Percentiles rank a stretch among this genome's conserved stretches.
phyloP scores from a whole-genome alignment of 2,888 invertebrate species.

The Drosophila nr. fundita region DNA sequence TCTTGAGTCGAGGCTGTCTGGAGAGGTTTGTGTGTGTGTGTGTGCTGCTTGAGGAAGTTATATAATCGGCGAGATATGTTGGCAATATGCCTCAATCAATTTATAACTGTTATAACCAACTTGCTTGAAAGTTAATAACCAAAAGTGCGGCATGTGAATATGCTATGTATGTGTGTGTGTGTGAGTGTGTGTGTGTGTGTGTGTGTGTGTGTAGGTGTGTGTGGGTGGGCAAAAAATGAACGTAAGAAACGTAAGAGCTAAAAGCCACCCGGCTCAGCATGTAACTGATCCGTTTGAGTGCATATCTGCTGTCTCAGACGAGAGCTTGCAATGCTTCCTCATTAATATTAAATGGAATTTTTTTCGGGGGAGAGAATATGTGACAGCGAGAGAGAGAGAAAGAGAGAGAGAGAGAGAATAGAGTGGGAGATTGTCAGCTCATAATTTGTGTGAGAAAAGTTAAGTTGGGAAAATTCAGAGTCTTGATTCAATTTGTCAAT shows the following conservation, averaged over 20 bases:
- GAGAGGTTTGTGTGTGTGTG: conserved; percentile 31
- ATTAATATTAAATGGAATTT: conserved; percentile 35
- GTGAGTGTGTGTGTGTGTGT: conserved; percentile 28
- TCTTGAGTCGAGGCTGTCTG: conserved; percentile 47
- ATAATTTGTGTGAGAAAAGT: conserved; percentile 45
- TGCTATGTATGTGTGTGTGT: conserved; percentile 21
- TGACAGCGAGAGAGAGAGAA: neutral
- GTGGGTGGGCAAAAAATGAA: conserved; percentile 43
- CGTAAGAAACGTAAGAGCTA: conserved; percentile 21
- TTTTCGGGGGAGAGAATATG: neutral
- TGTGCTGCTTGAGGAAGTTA: conserved; percentile 69
- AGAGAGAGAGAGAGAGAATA: neutral
- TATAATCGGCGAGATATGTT: conserved; percentile 60
- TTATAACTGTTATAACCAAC: conserved; percentile 73
- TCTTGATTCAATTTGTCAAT: conserved; percentile 5
- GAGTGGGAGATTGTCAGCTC: conserved; percentile 7
- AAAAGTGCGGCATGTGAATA: conserved; percentile 44
- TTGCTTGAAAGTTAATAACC: conserved; percentile 67
- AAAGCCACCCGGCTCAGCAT: conserved; percentile 29
- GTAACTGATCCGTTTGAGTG: conserved; percentile 71
- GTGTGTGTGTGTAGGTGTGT: conserved; percentile 25
- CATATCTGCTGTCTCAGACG: conserved; percentile 46
- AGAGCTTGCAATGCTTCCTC: conserved; percentile 58
- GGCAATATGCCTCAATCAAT: conserved; percentile 67
- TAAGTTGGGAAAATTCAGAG: conserved; percentile 24